A percentile compares a stretch with the other conserved stretches of the same genome.
phyloP scores from a whole-genome alignment of 1,140 invertebrate species.

The Ectropis grisescens region DNA sequence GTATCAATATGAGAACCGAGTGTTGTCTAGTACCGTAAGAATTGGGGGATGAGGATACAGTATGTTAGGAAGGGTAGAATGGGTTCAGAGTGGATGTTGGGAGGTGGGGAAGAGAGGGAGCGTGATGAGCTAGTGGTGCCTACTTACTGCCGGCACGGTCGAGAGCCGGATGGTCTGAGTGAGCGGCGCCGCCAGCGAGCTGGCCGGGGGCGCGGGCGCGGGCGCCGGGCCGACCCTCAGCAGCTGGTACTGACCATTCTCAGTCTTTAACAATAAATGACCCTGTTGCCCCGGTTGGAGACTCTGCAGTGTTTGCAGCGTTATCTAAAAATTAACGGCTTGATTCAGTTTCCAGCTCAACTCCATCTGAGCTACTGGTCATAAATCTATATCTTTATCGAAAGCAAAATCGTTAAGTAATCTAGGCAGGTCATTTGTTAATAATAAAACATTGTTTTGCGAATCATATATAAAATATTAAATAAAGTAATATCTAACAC shows the following conservation, averaged over 20 bases:
- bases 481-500: too few relatives aligned
- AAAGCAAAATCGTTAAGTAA: too few relatives aligned
- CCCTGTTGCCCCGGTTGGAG: constrained; percentile 86
- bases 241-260: constrained; percentile 94
- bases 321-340: constrained; percentile 77
- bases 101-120: constrained; percentile 23
- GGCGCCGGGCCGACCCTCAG: constrained; percentile 86
- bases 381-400: too few relatives aligned
- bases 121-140: too few relatives aligned
- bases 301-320: constrained; percentile 86
- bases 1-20: too few relatives aligned
- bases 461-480: too few relatives aligned
- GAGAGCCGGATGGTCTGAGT: constrained; percentile 66
- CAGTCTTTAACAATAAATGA: constrained; percentile 92
- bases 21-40: not conserved
- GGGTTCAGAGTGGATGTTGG: not conserved
- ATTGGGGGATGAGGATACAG: not conserved
- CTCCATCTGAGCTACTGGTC: too few relatives aligned
- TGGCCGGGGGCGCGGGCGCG: constrained; percentile 74
- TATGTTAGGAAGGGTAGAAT: not conserved
- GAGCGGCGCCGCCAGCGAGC: constrained; percentile 72
- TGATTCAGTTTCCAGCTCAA: constrained; percentile 49
- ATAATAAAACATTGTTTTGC: too few relatives aligned
- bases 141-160: constrained; percentile 70
- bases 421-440: constrained; percentile 56